Evolutionary conservation across 2,113 vertebrate species (phyloP).

Genomic region (Indri indri): DNA sequence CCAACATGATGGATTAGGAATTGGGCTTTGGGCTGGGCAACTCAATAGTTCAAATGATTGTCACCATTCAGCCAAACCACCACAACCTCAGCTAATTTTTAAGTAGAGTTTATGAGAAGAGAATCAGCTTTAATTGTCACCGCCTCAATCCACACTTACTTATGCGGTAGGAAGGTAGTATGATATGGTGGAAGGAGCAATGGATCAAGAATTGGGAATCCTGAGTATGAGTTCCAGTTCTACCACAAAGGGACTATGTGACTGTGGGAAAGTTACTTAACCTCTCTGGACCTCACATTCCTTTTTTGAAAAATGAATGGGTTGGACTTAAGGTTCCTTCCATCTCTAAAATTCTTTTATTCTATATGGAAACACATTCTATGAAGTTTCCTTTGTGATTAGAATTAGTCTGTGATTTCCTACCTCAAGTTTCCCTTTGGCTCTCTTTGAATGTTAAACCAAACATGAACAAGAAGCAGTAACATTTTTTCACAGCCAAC

Average conservation of each 20-base stretch:
- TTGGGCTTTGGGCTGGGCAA: not conserved
- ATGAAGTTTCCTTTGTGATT: slow-evolving; percentile 13
- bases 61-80: not conserved
- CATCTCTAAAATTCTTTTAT: slow-evolving; percentile 55
- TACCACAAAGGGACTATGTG: not conserved
- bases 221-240: not conserved
- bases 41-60: not conserved
- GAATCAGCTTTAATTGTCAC: not conserved
- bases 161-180: not conserved
- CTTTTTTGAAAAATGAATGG: slow-evolving; percentile 25
- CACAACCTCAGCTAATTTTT: not conserved
- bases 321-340: slow-evolving; percentile 39
- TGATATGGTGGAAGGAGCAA: not conserved
- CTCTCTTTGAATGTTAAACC: slow-evolving; percentile 35
- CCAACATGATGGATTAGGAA: not conserved
- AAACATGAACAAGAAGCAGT: slow-evolving; percentile 62
- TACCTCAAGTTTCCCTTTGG: not conserved
- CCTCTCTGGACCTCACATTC: slow-evolving; percentile 16
- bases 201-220: not conserved
- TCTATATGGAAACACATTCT: slow-evolving; percentile 42
- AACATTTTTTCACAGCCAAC: slow-evolving; percentile 60
- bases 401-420: slow-evolving; percentile 48
- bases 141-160: not conserved
- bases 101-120: not conserved
- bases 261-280: not conserved